These are phyloP conservation scores for Botia almorhae DNA, from an alignment of 2,797 vertebrate genomes.

Conservation along the genomic window DNA sequence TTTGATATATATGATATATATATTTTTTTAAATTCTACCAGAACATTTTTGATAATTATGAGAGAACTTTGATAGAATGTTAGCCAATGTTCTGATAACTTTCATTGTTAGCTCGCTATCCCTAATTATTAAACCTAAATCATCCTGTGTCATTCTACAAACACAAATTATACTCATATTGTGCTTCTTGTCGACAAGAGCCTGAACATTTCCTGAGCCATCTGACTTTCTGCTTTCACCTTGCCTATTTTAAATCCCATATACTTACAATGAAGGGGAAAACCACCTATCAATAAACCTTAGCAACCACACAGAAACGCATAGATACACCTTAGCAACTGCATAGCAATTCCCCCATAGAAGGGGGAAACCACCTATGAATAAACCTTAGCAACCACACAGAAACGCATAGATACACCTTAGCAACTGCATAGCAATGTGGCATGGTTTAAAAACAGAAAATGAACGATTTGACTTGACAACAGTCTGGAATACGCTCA, in stretches of 20 bases:
- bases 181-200: no score
- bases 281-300: not conserved
- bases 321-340: no score
- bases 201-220: no score
- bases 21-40: no score
- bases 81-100: no score
- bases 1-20: no score
- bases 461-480: no score
- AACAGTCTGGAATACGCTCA: no score
- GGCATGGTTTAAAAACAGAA: no score
- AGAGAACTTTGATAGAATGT: no score
- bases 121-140: not conserved
- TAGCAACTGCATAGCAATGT: no score
- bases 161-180: not conserved
- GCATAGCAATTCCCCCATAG: not conserved
- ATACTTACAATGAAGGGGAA: not conserved
- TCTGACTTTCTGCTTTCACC: not conserved
- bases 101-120: not conserved
- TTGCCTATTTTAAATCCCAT: not conserved
- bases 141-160: not conserved
- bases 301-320: not conserved
- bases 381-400: not conserved
- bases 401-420: not conserved
- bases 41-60: no score
- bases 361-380: not conserved